Base-by-base conservation (phyloP, 2,888 invertebrate species). In the Plemyria rubiginata region DNA sequence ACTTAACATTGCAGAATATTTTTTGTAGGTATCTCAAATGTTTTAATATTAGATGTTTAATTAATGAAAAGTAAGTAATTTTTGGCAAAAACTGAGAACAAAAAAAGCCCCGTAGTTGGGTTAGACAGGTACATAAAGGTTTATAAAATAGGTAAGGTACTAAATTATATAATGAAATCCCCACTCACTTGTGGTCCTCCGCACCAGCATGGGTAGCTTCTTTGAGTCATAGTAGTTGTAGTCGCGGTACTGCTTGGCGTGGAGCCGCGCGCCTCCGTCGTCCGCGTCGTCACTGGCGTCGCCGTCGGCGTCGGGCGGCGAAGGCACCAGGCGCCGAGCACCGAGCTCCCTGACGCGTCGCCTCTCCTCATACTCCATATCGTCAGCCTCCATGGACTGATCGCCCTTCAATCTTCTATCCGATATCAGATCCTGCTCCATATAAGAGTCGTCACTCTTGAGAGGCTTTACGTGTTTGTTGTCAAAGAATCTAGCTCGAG, bases 141-240 rank as follows among this genome's bases (percentile, higher is more conserved):
- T n/a, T n/a, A n/a, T n/a, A n/a, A n/a, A n/a, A n/a, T n/a, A n/a
- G n/a, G n/a, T n/a, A n/a, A n/a, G n/a, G n/a, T n/a, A n/a, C 29
- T 29, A 7, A 32, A 32, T 32, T 8, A 38, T n/a, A 38, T 11
- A 11, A 38, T 38, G n/a, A 11, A 32, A 32, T 8, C 11, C 3
- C 0, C 43, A 65, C 75, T 75, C 76, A 90, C 90, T 85, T 77
- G 81, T 78, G 7, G 83, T 80, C 22, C 79, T 79, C 22, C 80
- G 81, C 13, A 79, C 67, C 4, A 84, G 66, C 22, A 65, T 67
- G 0, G 88, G 85, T 38, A 87, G 66, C 69, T 82, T 85, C 67
- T 82, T 85, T 86, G 86, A 86, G 60, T 87, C 88, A 58, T 85
- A 85, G 71, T 87, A 91, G 40, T 87, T 84, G 66, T 88, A 86